Base-by-base conservation (phyloP, 2,113 vertebrate genomes). In the Burhinus oedicnemus region DNA sequence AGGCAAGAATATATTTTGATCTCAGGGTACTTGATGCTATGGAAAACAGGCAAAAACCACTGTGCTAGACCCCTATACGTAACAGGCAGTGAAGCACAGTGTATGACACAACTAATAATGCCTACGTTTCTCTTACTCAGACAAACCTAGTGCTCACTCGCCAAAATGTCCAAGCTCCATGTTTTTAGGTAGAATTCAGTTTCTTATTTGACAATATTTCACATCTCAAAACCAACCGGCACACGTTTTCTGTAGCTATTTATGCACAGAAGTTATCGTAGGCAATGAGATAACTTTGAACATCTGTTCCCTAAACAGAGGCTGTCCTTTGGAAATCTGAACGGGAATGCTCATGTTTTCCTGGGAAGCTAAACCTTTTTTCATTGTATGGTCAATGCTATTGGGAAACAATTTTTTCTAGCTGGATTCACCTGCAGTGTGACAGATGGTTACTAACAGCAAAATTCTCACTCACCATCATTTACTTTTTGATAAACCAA, bases 401-500 rank as follows among this genome's bases (percentile, higher is more conserved):
- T 3, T 5, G 10, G 42, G 22, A 87, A 60, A 14, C 22, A 27
- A 5, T 4, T 38, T 34, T 15, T 27, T 29, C 15, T 23, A 26
- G 44, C 54, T 80, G 66, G 44, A 18, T 22, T 13, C 23, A 42
- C 4, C 26, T 9, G 36, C 87, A 72, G 47, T 19, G 10, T 45
- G 71, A 60, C 22, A 64, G 36, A 40, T 4, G 52, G 38, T 9
- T 77, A 72, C 70, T 7, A 12, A 66, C 32, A 76, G 42, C 40
- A 93, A 62, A 85, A 81, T 38, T 14, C 9, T 30, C 45, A 98
- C 98, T 96, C 93, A 99, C 99, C 99, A 0, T 99, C 99, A 2
- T 96, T 98, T 4, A 99, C 98, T 4, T 97, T 98, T 61, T 99
- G 99, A 21, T 99, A 99, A 25, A 99, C 97, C 74, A 99, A 89